A percentile compares a stretch with the other conserved stretches of the same genome.
Evolutionary conservation across 2,888 invertebrate species (phyloP).

Genomic region (Hetaerina titia): DNA sequence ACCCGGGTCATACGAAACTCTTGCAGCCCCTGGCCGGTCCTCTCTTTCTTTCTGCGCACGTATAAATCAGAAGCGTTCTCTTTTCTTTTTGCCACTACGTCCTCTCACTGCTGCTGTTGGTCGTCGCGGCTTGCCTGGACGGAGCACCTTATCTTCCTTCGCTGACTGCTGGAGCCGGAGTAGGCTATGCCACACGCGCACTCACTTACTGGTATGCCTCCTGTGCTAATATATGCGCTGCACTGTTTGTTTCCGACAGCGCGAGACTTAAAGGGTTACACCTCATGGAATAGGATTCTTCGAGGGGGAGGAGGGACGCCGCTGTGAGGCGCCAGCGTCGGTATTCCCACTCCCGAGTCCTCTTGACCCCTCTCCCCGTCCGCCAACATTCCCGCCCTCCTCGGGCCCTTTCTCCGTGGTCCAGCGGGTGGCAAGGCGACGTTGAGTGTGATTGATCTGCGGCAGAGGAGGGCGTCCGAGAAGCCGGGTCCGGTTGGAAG

Average conservation of each 20-base stretch:
- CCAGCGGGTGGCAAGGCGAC: background rate
- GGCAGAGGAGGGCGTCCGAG: background rate
- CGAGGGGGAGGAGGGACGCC: background rate
- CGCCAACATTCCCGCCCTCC: background rate
- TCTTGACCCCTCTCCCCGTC: background rate
- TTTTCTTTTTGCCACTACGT: background rate
- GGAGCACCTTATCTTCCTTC: background rate
- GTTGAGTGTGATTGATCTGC: slow-evolving; percentile 20
- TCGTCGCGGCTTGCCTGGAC: background rate
- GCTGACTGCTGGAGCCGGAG: background rate
- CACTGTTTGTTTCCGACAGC: background rate
- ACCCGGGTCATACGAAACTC: background rate
- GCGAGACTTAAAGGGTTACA: background rate
- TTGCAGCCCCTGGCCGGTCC: background rate
- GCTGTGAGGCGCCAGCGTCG: background rate
- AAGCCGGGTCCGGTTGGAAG: background rate
- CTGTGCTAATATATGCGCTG: background rate
- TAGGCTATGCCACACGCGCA: background rate
- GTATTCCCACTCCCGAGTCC: background rate
- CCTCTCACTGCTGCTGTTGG: background rate
- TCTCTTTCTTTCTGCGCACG: background rate
- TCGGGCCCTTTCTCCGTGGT: background rate
- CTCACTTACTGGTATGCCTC: background rate
- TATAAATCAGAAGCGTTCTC: background rate
- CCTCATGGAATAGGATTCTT: background rate